Conservation (phyloP, 2,113 vertebrate species). For the Colistium nudipinnis region DNA sequence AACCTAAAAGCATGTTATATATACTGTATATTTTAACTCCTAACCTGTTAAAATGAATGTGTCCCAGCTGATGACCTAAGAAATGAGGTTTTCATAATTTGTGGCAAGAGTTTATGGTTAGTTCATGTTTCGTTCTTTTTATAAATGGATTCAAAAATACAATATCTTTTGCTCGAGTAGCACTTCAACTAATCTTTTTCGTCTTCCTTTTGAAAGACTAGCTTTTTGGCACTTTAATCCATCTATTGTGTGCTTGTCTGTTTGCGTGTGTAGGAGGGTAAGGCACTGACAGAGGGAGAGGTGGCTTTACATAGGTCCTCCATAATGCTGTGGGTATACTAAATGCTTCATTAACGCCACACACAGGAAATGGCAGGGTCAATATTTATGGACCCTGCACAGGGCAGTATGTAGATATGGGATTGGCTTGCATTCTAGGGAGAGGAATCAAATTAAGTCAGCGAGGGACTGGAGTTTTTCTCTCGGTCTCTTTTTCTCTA, state of each 20-base stretch:
- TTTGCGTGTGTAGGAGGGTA: constrained; percentile 31
- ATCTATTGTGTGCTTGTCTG: constrained; percentile 14
- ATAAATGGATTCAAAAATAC: no score
- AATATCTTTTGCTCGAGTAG: background rate
- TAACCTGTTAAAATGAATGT: no score
- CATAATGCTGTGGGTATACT: constrained; percentile 77
- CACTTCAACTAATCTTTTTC: constrained; percentile 23
- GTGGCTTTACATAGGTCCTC: constrained; percentile 75
- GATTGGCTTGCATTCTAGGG: constrained; percentile 72
- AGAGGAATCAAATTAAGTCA: constrained; percentile 79
- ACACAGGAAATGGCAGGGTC: constrained; percentile 79
- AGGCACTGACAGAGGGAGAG: constrained; percentile 64
- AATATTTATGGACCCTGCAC: constrained; percentile 82
- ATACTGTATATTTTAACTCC: no score
- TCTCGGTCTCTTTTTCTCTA: constrained; percentile 59
- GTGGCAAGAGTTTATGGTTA: constrained; percentile 8
- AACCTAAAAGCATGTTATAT: no score
- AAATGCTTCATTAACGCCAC: constrained; percentile 82
- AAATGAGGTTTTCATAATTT: constrained; percentile 7
- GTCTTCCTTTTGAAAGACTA: constrained; percentile 7
- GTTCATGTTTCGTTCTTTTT: constrained; percentile 1
- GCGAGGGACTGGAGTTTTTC: constrained; percentile 75
- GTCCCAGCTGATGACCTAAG: background rate
- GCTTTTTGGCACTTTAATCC: constrained; percentile 37
- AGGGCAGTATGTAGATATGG: constrained; percentile 74